phyloP scores from a whole-genome alignment of 2,797 vertebrate species.

The Lagocephalus sceleratus region DNA sequence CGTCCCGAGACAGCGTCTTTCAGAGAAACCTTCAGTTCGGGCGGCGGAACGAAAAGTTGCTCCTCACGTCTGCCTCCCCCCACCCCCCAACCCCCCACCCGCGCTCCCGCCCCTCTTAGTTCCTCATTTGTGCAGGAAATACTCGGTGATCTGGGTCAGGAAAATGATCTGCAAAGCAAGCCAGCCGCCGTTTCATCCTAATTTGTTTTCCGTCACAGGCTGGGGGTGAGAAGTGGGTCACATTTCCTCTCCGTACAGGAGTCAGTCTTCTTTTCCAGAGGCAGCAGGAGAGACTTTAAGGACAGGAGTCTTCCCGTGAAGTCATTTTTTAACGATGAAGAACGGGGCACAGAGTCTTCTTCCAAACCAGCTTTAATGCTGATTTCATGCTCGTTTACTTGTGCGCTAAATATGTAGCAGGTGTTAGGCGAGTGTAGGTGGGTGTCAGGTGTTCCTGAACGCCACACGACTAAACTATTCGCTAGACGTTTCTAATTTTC shows the following conservation, averaged over 20 bases:
- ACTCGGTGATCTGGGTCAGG: slow-evolving; percentile 31
- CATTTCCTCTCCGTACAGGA: not conserved
- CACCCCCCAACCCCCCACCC: slow-evolving; percentile 15
- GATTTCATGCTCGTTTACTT: too few species aligned
- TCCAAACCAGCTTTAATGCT: too few species aligned
- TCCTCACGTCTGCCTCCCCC: slow-evolving; percentile 1
- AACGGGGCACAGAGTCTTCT: too few species aligned
- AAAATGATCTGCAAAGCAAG: slow-evolving; percentile 17
- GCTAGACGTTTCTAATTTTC: not conserved
- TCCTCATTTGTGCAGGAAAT: slow-evolving; percentile 17
- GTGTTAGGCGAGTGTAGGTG: not conserved
- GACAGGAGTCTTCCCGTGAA: not conserved
- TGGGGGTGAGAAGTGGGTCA: not conserved
- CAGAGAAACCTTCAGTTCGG: slow-evolving; percentile 9
- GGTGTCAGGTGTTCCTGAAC: not conserved
- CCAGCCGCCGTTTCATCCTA: slow-evolving; percentile 8
- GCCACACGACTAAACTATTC: not conserved
- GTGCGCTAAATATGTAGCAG: not conserved
- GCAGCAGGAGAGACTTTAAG: not conserved
- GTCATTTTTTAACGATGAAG: too few species aligned
- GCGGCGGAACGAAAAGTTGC: slow-evolving; percentile 18
- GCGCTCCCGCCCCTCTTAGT: slow-evolving; percentile 2
- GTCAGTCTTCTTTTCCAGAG: slow-evolving; percentile 4
- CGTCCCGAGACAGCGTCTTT: slow-evolving; percentile 37
- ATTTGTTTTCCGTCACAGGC: slow-evolving; percentile 23